phyloP scores from a whole-genome alignment of 92 coral and sea anemone species.

The Porites rus region DNA sequence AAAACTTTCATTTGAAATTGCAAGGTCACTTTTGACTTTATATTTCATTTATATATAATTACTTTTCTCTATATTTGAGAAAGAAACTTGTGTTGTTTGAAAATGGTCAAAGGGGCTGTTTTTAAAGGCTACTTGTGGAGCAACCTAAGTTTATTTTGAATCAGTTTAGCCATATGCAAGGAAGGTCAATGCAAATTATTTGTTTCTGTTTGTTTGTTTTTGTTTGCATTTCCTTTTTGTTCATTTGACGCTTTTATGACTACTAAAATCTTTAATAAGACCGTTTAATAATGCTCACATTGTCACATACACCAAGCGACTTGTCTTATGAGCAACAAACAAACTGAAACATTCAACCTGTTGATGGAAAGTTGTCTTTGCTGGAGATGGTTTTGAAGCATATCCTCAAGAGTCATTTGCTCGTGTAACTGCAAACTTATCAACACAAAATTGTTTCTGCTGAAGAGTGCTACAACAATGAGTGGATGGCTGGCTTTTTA shows the following conservation, averaged over 20 bases:
- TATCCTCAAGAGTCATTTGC: not conserved
- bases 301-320: not conserved
- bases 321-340: not conserved
- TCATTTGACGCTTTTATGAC: not conserved
- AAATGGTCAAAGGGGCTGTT: too few species aligned
- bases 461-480: not conserved
- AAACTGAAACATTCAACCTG: not conserved
- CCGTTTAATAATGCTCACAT: not conserved
- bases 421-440: not conserved
- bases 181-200: not conserved
- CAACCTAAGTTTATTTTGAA: not conserved
- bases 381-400: not conserved
- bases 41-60: too few species aligned
- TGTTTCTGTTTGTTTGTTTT: not conserved
- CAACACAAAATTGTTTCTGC: not conserved
- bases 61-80: too few species aligned
- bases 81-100: too few species aligned
- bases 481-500: slow-evolving; percentile 18
- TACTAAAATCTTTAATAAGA: not conserved
- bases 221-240: not conserved
- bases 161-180: not conserved
- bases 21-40: too few species aligned
- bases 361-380: not conserved
- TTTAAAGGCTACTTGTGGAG: not conserved
- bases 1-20: too few species aligned